Evolutionary conservation across 2,888 invertebrate species (phyloP), one percentile per base, ranked within the genome.

Genomic region (Ennomos erosarius): DNA sequence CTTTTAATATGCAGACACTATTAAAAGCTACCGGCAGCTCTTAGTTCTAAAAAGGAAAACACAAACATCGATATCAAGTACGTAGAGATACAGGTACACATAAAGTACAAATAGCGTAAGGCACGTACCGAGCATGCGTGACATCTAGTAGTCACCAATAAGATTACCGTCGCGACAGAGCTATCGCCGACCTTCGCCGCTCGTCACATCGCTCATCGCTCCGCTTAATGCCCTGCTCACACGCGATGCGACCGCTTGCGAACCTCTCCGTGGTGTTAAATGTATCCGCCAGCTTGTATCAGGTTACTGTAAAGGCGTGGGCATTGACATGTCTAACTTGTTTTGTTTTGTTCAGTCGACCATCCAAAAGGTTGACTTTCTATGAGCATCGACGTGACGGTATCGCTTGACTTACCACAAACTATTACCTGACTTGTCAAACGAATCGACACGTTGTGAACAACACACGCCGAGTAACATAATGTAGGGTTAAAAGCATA

Each of bases 251-350:
- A 71, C 75, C 75, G 78, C 81, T 79, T 74, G 81, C 81, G 58
- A 82, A 80, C 78, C 87, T 86, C 83, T 82, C 79, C 66, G 70
- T 79, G 79, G 90, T 89, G 91, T 90, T 90, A 90, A 90, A 90
- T 86, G 91, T 90, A 89, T 88, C 88, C 87, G 87, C 82, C 83
- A 80, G 83, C 79, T 83, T 82, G 85, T 90, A 90, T 92, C 92
- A 77, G 80, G 90, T 92, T 92, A 90, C 92, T 80, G 82, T 88
- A 81, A 87, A 91, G 88, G 92, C 92, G 92, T 92, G 90, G 91
- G 92, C 92, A 92, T 90, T 88, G 91, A 89, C 90, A 87, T 89
- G 89, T 88, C 84, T 82, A 79, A 85, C 86, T 89, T 89, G 90
- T 91, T 91, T 90, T 89, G 86, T 89, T 90, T 82, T 87, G 87